Conservation (phyloP, 2,113 vertebrate genomes). For the Chamaea fasciata region DNA sequence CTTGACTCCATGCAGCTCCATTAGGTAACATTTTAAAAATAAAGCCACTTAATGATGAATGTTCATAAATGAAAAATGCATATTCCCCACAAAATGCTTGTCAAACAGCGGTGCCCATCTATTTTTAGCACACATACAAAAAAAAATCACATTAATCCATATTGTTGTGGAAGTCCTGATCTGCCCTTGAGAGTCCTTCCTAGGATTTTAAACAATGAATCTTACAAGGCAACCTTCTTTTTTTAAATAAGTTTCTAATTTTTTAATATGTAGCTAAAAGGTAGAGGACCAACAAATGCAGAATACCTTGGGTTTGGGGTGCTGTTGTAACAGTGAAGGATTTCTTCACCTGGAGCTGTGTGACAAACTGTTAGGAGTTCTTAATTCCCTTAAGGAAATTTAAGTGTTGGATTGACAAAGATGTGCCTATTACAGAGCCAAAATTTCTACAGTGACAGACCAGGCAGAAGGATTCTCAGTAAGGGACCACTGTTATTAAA, state of each 20-base stretch:
- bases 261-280: background rate
- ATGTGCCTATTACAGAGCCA: background rate
- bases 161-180: conserved; percentile 11
- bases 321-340: background rate
- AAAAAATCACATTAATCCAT: conserved; percentile 12
- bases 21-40: conserved; percentile 61
- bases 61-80: conserved; percentile 59
- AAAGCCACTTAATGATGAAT: conserved; percentile 56
- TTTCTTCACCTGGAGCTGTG: background rate
- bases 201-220: background rate
- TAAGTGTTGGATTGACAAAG: background rate
- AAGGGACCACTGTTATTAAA: conserved; percentile 52
- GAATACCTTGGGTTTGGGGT: background rate
- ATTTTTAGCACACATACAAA: conserved; percentile 6
- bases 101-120: background rate
- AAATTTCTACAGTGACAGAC: conserved; percentile 21
- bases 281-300: background rate
- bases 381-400: conserved; percentile 19
- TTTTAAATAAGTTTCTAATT: background rate
- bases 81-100: conserved; percentile 13
- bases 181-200: conserved; percentile 36
- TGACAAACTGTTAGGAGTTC: background rate
- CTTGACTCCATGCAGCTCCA: background rate
- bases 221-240: background rate
- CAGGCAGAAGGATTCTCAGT: conserved; percentile 56